Conservation (phyloP, 2,113 vertebrate species). For the Dunckerocampus dactyliophorus region DNA sequence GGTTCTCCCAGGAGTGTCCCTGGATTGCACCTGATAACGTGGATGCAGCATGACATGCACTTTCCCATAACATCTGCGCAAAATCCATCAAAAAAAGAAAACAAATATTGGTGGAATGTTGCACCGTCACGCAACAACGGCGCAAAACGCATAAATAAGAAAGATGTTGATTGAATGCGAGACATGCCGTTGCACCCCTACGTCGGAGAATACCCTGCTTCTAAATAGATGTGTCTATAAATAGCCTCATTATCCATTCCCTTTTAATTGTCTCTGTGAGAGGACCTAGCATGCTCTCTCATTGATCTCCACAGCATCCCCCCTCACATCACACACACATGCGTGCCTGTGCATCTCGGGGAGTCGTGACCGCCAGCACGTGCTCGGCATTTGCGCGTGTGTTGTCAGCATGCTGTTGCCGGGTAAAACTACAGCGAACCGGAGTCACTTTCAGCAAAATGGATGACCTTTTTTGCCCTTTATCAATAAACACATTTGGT, state of each 20-base stretch:
- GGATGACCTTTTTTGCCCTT: conserved; percentile 3
- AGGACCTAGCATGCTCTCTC: conserved; percentile 40
- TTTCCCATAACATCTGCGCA: conserved; percentile 10
- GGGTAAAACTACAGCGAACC: neutral
- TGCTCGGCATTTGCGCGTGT: conserved; percentile 20
- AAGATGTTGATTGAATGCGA: neutral
- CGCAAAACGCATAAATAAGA: too few relatives aligned
- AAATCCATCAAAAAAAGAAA: conserved; percentile 6
- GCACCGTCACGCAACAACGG: too few relatives aligned
- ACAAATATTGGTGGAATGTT: neutral
- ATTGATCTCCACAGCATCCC: conserved; percentile 57
- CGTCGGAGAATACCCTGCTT: conserved; percentile 61
- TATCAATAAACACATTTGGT: neutral
- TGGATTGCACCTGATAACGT: conserved; percentile 54
- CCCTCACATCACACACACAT: conserved; percentile 32
- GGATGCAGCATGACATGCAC: conserved; percentile 27
- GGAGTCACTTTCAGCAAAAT: neutral
- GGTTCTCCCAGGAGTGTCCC: conserved; percentile 63
- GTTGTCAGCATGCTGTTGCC: neutral
- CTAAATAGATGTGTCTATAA: conserved; percentile 71
- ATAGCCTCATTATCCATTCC: conserved; percentile 71
- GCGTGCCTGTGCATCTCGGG: neutral
- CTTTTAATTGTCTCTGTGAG: conserved; percentile 66
- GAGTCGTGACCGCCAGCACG: conserved; percentile 44
- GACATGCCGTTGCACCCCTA: conserved; percentile 10